Evolutionary conservation across 2,797 vertebrate species (phyloP).

Genomic region (Rhinoraja longicauda): DNA sequence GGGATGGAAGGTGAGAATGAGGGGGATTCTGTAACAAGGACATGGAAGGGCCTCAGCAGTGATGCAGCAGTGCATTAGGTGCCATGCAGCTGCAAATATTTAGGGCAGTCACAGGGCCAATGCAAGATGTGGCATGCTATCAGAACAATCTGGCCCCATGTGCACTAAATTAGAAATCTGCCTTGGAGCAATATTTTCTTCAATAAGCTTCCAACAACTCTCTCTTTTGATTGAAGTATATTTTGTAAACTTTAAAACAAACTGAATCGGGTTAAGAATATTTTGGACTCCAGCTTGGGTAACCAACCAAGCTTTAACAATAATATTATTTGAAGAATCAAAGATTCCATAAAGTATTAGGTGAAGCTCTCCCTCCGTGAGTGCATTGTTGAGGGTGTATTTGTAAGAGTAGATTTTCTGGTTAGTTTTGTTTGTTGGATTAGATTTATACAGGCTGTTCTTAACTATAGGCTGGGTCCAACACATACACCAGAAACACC

Average conservation of each 20-base stretch:
- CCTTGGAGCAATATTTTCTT: neutral
- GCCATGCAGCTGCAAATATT: too few species aligned
- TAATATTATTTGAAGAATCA: neutral
- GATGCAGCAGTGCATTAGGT: too few species aligned
- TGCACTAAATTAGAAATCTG: neutral
- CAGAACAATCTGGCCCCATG: too few species aligned
- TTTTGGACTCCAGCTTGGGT: neutral
- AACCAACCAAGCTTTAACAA: neutral
- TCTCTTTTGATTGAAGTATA: neutral
- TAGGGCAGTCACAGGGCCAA: too few species aligned
- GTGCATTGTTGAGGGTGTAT: neutral
- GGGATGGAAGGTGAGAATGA: too few species aligned
- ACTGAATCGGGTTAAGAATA: neutral
- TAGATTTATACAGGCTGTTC: neutral
- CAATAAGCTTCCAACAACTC: neutral
- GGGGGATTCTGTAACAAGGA: too few species aligned
- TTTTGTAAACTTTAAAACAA: neutral
- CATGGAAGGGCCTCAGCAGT: too few species aligned
- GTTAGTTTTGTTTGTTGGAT: neutral
- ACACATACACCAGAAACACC: neutral
- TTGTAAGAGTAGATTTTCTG: neutral
- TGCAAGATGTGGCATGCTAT: too few species aligned
- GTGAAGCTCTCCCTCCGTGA: neutral
- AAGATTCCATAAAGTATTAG: neutral
- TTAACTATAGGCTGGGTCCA: neutral